Conservation (phyloP, 2,797 vertebrate genomes). For the Lates japonicus region DNA sequence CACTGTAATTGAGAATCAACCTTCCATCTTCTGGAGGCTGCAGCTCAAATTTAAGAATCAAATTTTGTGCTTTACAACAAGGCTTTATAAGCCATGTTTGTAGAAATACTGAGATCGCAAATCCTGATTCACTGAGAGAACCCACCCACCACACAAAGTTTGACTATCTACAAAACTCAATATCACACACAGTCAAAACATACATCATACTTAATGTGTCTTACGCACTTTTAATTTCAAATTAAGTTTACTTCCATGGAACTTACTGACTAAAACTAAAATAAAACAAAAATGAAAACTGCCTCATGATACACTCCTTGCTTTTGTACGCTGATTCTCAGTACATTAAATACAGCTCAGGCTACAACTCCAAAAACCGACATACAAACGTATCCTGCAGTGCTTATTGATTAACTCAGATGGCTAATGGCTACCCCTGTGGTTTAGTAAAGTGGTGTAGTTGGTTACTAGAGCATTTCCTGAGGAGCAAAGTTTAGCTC, state of each 20-base stretch:
- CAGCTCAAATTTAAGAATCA: no score
- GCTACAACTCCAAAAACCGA: background rate
- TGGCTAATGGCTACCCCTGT: conserved; percentile 40
- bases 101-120: no score
- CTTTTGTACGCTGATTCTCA: background rate
- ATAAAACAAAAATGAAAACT: background rate
- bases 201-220: background rate
- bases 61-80: no score
- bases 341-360: background rate
- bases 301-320: background rate
- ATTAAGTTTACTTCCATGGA: background rate
- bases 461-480: background rate
- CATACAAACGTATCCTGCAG: background rate
- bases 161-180: background rate
- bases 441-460: background rate
- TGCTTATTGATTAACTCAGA: background rate
- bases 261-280: background rate
- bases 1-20: no score
- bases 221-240: background rate
- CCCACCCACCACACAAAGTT: background rate
- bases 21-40: no score
- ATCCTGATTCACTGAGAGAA: no score
- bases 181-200: no score
- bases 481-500: background rate
- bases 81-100: no score